phyloP scores from a whole-genome alignment of 1,140 invertebrate genomes.

The Heliconius hermathena region DNA sequence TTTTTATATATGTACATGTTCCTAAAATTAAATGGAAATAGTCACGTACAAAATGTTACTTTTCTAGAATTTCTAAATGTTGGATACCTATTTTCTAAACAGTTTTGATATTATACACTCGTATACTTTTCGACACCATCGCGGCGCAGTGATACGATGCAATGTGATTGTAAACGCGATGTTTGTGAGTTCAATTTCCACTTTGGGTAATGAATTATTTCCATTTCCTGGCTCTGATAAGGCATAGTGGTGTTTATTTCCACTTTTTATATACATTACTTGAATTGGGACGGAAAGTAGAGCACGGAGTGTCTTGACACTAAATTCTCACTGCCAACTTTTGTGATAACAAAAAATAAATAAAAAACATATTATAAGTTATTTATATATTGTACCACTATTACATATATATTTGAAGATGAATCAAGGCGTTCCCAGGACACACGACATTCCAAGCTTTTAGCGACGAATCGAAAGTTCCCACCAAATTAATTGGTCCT shows the following conservation, averaged over 20 bases:
- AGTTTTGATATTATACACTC: no score
- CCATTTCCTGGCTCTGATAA: not conserved
- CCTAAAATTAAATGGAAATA: not conserved
- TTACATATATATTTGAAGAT: not conserved
- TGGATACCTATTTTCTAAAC: no score
- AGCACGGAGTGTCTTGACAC: not conserved
- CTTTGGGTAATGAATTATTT: not conserved
- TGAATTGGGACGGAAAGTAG: not conserved
- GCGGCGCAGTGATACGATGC: no score
- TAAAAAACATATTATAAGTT: no score
- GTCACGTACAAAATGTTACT: not conserved
- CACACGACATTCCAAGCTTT: slow-evolving; percentile 47
- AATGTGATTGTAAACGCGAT: no score
- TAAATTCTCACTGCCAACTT: not conserved
- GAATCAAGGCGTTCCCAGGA: slow-evolving; percentile 48
- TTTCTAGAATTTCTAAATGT: no score
- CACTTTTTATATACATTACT: not conserved
- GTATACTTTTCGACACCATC: no score
- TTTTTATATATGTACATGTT: not conserved
- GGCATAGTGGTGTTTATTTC: not conserved
- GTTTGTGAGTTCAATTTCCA: not conserved
- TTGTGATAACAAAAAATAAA: no score
- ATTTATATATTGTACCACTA: no score
- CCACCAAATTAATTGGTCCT: slow-evolving; percentile 58
- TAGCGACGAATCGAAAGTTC: slow-evolving; percentile 59